A percentile compares a stretch with the other conserved stretches of the same genome.
phyloP scores from a whole-genome alignment of 2,888 invertebrate species.

The Crepidodera aurea region DNA sequence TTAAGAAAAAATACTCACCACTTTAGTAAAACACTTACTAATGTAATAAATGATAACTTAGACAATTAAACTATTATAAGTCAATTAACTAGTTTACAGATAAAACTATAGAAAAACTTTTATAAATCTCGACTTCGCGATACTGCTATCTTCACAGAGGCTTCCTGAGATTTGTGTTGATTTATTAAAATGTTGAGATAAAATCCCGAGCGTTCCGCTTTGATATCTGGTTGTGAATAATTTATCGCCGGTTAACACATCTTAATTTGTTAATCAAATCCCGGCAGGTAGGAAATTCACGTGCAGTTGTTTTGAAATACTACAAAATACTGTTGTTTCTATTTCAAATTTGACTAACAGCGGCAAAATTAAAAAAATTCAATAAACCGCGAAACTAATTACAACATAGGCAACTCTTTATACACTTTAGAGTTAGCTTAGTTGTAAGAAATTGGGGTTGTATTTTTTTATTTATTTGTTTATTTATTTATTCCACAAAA shows the following conservation, averaged over 20 bases:
- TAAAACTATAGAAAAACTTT: not conserved
- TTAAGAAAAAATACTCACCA: not conserved
- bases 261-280: conserved; percentile 33
- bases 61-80: not conserved
- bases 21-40: not conserved
- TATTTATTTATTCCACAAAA: no score
- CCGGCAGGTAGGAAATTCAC: conserved; percentile 23
- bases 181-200: conserved; percentile 16
- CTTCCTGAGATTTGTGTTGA: conserved; percentile 17
- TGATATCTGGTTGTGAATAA: not conserved
- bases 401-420: not conserved
- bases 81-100: not conserved
- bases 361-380: not conserved
- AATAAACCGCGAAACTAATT: not conserved
- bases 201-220: not conserved
- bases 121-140: conserved; percentile 1
- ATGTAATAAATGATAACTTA: not conserved
- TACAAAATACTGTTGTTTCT: conserved; percentile 34
- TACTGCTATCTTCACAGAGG: conserved; percentile 15
- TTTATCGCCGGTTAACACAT: conserved; percentile 16
- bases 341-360: conserved; percentile 29
- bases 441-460: no score
- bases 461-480: no score
- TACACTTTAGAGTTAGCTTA: not conserved
- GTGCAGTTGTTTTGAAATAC: conserved; percentile 33